A percentile compares a stretch with the other conserved stretches of the same genome.
These are phyloP conservation scores for Sarotherodon lohbergeri DNA, from an alignment of 2,113 vertebrate genomes.

Conservation along the genomic window DNA sequence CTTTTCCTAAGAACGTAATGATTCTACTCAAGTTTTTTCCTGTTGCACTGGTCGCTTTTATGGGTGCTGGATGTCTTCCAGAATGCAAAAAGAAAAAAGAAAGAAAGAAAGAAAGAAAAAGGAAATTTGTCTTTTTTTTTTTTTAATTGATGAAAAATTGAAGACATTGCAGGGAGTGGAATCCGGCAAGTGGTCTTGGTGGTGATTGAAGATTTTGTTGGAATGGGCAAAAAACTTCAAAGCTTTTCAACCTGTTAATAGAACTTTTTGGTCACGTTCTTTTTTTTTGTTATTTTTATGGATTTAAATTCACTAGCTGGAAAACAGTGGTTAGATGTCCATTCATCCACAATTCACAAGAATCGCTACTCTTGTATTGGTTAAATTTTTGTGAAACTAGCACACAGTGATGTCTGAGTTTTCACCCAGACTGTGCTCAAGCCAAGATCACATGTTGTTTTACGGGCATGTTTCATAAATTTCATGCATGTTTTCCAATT, in stretches of 20 bases:
- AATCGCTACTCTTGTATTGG: not conserved
- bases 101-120: not conserved
- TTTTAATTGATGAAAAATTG: accelerated
- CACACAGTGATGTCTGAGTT: not conserved
- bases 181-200: not conserved
- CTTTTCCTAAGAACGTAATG: not conserved
- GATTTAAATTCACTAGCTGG: not conserved
- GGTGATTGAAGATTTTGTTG: not conserved
- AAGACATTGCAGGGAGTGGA: not conserved
- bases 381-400: not conserved
- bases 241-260: not conserved
- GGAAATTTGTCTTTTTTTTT: not conserved
- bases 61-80: not conserved
- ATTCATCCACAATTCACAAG: not conserved
- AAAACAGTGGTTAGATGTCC: not conserved
- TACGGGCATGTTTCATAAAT: not conserved
- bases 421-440: not conserved
- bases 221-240: not conserved
- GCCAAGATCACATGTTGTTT: accelerated
- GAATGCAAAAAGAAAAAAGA: not conserved
- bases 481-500: not conserved
- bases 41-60: not conserved
- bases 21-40: not conserved
- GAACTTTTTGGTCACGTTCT: not conserved
- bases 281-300: not conserved